Evolutionary conservation across 2,113 vertebrate species (phyloP).

Genomic region (Holacanthus passer): DNA sequence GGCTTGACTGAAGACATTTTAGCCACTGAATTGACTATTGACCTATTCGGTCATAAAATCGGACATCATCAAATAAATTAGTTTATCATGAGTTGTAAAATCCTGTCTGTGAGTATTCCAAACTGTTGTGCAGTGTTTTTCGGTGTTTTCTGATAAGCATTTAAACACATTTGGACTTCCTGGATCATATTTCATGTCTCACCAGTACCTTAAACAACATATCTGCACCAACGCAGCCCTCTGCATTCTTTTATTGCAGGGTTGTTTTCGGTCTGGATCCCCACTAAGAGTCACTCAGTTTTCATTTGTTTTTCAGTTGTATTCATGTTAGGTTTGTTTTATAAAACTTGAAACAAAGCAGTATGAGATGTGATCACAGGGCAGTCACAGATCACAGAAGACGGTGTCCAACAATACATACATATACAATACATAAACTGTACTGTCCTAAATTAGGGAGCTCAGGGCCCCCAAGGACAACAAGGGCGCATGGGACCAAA

Average conservation of each 20-base stretch:
- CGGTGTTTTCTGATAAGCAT: background rate
- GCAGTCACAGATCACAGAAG: background rate
- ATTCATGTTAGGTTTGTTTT: background rate
- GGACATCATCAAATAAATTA: no score
- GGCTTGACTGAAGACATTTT: no score
- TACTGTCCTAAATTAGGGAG: constrained; percentile 75
- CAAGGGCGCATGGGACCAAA: constrained; percentile 70
- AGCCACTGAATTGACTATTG: no score
- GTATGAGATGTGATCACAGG: background rate
- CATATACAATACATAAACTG: no score
- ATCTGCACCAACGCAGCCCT: background rate
- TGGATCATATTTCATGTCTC: background rate
- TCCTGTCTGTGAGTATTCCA: background rate
- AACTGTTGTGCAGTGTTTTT: background rate
- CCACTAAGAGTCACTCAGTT: background rate
- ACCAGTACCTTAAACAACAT: background rate
- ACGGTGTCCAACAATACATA: background rate
- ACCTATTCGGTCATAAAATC: no score
- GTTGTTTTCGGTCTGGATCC: background rate
- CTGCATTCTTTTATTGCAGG: background rate
- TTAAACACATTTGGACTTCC: background rate
- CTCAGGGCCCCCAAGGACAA: constrained; percentile 73
- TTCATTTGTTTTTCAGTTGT: background rate
- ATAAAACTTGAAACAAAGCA: background rate
- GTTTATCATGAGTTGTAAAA: background rate